Conservation (phyloP, 1,140 invertebrate genomes). For the Paraescarpia echinospica region DNA sequence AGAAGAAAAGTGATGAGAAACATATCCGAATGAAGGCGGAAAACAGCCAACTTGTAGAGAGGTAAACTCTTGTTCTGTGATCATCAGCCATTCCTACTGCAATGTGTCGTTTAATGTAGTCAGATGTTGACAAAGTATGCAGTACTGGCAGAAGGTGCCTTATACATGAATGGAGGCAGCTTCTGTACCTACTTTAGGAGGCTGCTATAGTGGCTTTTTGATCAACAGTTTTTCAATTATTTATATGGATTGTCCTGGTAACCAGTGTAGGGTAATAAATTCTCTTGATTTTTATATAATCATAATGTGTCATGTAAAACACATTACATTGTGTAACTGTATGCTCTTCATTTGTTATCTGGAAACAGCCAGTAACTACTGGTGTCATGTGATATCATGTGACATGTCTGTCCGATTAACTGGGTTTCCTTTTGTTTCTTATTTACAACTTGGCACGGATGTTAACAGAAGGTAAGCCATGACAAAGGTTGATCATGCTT, state of each 20-base stretch:
- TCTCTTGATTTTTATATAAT: no score
- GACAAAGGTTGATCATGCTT: neutral
- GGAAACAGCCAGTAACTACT: neutral
- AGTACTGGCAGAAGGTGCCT: no score
- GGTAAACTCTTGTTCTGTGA: constrained; percentile 42
- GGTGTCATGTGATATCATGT: neutral
- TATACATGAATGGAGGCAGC: no score
- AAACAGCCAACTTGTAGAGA: constrained; percentile 83
- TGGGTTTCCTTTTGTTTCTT: neutral
- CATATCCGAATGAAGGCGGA: constrained; percentile 85
- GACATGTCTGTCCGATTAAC: neutral
- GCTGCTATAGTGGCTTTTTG: no score
- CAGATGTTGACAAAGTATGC: no score
- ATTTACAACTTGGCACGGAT: neutral
- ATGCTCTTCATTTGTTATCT: no score
- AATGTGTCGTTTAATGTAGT: neutral
- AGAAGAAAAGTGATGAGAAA: constrained; percentile 79
- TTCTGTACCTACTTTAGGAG: neutral
- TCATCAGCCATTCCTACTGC: neutral
- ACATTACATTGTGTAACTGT: no score
- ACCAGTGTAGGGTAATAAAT: no score
- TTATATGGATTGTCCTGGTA: neutral
- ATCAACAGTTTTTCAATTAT: neutral
- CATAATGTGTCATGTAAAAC: no score
- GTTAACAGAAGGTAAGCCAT: neutral